Percentiles rank a stretch among this genome's conserved stretches.
phyloP scores from a whole-genome alignment of 2,113 vertebrate genomes.

The Odontophorus gujanensis region DNA sequence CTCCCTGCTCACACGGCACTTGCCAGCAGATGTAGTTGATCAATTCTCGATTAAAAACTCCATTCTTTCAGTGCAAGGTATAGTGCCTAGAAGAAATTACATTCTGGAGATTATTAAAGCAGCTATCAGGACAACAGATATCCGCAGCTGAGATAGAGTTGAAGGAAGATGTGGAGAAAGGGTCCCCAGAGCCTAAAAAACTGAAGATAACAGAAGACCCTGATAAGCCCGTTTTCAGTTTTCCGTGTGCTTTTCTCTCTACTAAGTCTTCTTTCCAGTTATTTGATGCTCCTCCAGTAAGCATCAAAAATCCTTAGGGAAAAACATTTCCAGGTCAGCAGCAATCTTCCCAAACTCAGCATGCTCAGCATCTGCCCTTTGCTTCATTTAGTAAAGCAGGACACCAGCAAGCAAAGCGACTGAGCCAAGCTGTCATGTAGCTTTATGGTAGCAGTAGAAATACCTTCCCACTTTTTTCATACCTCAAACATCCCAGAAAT shows the following conservation, averaged over 20 bases:
- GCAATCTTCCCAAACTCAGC: background rate
- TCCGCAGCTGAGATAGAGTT: background rate
- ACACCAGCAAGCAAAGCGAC: background rate
- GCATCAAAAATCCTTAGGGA: background rate
- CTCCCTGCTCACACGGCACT: background rate
- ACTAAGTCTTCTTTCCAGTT: background rate
- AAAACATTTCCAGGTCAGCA: background rate
- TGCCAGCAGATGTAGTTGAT: background rate
- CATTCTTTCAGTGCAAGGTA: background rate
- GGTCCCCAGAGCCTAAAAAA: background rate
- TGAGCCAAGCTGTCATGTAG: background rate
- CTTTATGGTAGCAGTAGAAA: background rate
- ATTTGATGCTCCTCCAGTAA: background rate
- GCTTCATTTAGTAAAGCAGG: background rate
- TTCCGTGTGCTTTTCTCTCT: background rate
- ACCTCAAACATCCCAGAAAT: background rate
- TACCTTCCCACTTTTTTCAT: background rate
- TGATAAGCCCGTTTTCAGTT: background rate
- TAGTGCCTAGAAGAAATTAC: background rate
- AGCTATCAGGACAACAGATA: background rate
- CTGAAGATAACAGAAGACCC: background rate
- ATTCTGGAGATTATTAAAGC: background rate
- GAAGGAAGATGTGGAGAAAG: background rate
- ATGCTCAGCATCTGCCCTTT: background rate
- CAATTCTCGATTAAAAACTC: background rate